Evolutionary conservation across 2,113 vertebrate genomes (phyloP), one percentile per base, ranked within the genome.

Genomic region (Percina caprodes): DNA sequence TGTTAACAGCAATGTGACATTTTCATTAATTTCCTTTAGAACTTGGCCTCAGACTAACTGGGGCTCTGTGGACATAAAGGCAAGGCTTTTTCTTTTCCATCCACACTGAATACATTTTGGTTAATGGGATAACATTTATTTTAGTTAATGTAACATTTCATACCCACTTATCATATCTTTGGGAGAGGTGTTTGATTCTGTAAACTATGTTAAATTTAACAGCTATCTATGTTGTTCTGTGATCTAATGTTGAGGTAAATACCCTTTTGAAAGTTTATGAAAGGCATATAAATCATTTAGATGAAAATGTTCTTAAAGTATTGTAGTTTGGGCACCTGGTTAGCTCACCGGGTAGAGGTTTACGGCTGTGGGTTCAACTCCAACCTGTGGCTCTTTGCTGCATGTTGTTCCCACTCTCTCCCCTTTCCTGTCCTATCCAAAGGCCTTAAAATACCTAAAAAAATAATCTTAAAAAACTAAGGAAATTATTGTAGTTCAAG

Each of bases 21-120:
- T 66, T 73, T 70, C 14, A 72, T 48, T 13, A 65, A 58, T 58
- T 65, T 74, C 54, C 61, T 21, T 39, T 19, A 60, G 15, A 52
- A 59, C 59, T 46, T 62, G 33, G 56, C 12, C 7, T 26, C 23
- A 54, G n/a, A 52, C 45, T 58, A 18, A 52, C 45, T 74, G 35
- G 1, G 9, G 48, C 10, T 58, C 12, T 60, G n/a, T 39, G 5
- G 49, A 76, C 1, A 10, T 58, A 14, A 39, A 14, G 24, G n/a
- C 24, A n/a, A 49, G 6, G 19, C 68, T 58, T 11, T 30, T 6
- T 4, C 19, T n/a, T 19, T 56, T 23, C 23, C 58, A 48, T 55
- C 7, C 7, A 10, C 19, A 26, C 15, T n/a, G 23, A 7, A 67
- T 14, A 69, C 6, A 30, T 39, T 49, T 77, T 18, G 48, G 3